Evolutionary conservation across 1,140 invertebrate genomes (phyloP), one percentile per base, ranked within the genome.

Genomic region (Saxidomus purpurata): DNA sequence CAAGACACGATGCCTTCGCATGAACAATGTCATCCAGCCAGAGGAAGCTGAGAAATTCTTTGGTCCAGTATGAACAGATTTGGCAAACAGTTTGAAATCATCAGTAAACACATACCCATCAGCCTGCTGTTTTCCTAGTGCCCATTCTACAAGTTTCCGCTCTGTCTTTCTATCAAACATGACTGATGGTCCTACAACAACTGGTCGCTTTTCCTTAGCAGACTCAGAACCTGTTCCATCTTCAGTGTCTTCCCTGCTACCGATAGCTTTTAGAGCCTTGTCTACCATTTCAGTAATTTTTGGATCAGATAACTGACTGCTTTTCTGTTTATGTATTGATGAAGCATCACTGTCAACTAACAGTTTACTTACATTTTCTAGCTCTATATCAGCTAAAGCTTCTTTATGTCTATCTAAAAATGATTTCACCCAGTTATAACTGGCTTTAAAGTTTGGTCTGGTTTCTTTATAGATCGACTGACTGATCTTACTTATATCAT

Each of bases 41-140:
- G 86, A 88, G 11, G 86, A 88, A 38, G 86, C 86, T 38, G 86
- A 67, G 63, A 88, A 88, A 55, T 71, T 13, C 25, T 88, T 88
- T 3, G 76, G 76, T 36, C 86, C 86, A 47, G 52, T 81, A 67
- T 88, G 86, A 1, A 88, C 59, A 38, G 86, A 88, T 69, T 88
- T 88, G 40, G 86, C 86, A 71, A 63, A 88, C 13, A 63, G n/a
- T 81, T 88, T 88, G 31, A 88, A 88, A 71, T 88, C 86, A 81
- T 88, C 86, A 71, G 86, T 88, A 49, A 88, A 88, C 11, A 88
- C 76, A 88, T 80, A 88, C 11, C 77, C 86, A 81, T 88, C 77
- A 13, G 49, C n/a, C 11, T 77, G 6, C n/a, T 80, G 77, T 81
- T 43, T 81, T 25, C 81, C 86, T 31, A 88, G 34, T 11, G 77